phyloP scores from a whole-genome alignment of 2,888 invertebrate genomes.

The Stegana nigrithorax region DNA sequence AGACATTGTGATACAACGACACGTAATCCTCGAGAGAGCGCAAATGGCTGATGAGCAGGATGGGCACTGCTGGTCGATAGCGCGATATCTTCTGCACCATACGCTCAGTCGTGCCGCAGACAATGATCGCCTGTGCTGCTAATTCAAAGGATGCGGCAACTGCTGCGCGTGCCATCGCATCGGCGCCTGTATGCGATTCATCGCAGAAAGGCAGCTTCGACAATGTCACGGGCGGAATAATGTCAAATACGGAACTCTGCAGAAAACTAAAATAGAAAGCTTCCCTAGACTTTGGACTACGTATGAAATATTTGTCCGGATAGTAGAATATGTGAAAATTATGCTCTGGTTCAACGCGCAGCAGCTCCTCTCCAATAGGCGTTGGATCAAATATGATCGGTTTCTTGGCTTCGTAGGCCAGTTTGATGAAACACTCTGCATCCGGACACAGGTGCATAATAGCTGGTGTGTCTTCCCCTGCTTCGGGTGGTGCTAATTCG shows the following conservation, averaged over 20 bases:
- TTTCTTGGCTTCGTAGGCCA: conserved; percentile 44
- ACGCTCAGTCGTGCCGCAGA: conserved; percentile 53
- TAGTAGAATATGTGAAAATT: conserved; percentile 53
- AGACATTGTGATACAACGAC: conserved; percentile 54
- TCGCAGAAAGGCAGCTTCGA: conserved; percentile 48
- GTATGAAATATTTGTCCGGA: conserved; percentile 60
- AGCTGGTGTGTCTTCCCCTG: conserved; percentile 27
- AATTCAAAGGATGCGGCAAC: conserved; percentile 53
- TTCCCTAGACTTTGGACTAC: conserved; percentile 18
- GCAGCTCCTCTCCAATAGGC: conserved; percentile 40
- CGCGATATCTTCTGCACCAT: conserved; percentile 63
- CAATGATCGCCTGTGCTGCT: conserved; percentile 52
- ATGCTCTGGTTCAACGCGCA: conserved; percentile 46
- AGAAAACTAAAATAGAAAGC: conserved; percentile 43
- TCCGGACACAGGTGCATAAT: conserved; percentile 49
- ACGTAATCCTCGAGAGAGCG: conserved; percentile 51
- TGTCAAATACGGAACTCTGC: conserved; percentile 44
- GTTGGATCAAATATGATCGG: conserved; percentile 52
- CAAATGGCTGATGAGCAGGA: conserved; percentile 55
- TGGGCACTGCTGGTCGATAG: conserved; percentile 57
- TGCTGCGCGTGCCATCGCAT: conserved; percentile 53
- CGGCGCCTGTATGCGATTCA: conserved; percentile 49
- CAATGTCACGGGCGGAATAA: conserved; percentile 37
- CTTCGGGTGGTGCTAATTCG: conserved; percentile 34
- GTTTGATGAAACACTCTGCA: conserved; percentile 45